Evolutionary conservation across 2,888 invertebrate species (phyloP), one percentile per base, ranked within the genome.

Genomic region (Polyommatus iphigenia): DNA sequence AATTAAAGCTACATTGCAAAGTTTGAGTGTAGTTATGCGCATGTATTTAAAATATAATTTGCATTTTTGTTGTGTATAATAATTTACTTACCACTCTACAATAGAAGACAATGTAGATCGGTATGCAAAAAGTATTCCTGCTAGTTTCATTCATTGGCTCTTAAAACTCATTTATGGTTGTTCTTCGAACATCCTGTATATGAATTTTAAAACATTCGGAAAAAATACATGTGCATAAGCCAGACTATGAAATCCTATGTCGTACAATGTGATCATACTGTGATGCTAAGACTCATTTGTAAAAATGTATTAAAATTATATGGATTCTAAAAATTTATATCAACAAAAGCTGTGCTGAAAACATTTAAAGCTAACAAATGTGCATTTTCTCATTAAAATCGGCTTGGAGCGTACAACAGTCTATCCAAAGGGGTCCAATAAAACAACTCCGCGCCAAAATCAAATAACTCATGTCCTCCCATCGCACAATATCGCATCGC

Each of bases 331-430:
- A 81, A 79, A 82, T 82, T 79, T 81, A 80, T 84, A 84, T 85
- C 83, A 88, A 89, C 85, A 83, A 85, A 89, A 89, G 86, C 88
- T 89, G 89, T 90, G 90, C 89, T 89, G 89, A 84, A 87, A 84
- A 86, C 85, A 86, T 86, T 90, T 91, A 90, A 90, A 90, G 90
- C 91, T 91, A 89, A 89, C 83, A 88, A 87, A 91, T 93, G 92
- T 92, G 93, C 91, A 85, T 88, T 88, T 87, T 86, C 85, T 87
- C 86, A 82, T 87, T 85, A 87, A 87, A 87, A 85, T 88, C 77
- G 78, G 79, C 78, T 76, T 72, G 79, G 76, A 79, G 80, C 78
- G 46, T 77, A 71, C 29, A 46, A 73, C 50, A 29, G 75, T 50
- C 75, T 50, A 41, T 73, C 67, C 67, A 67, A 67, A 67, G 29